Percentiles rank a stretch among this genome's conserved stretches.
Evolutionary conservation across 2,888 invertebrate genomes (phyloP).

Genomic region (Tetheella fluctuosa): DNA sequence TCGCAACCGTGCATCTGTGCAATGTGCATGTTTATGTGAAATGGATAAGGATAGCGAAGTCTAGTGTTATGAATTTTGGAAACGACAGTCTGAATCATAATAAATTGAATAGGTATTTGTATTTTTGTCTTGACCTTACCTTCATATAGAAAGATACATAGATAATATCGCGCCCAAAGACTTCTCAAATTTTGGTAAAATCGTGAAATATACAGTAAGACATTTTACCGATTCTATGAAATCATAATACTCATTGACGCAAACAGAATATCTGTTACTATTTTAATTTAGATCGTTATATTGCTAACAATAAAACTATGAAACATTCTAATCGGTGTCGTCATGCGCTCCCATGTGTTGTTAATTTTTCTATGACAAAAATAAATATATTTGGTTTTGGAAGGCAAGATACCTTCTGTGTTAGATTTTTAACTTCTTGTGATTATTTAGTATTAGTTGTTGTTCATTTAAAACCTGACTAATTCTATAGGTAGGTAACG

Average conservation of each 20-base stretch:
- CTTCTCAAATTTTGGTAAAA: no score
- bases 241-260: no score
- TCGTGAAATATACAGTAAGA: no score
- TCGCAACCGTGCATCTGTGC: not conserved
- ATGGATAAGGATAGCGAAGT: not conserved
- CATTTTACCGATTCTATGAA: not conserved
- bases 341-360: not conserved
- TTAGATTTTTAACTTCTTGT: not conserved
- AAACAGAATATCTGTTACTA: not conserved
- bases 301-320: constrained; percentile 5
- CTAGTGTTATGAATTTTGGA: constrained; percentile 6
- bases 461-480: no score
- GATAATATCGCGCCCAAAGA: no score
- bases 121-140: no score
- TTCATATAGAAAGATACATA: no score
- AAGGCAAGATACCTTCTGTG: not conserved
- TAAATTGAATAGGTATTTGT: no score
- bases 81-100: not conserved
- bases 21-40: constrained; percentile 5
- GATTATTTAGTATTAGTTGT: no score
- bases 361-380: not conserved
- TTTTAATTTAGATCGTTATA: not conserved
- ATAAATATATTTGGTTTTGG: not conserved
- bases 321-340: not conserved
- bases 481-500: no score